Evolutionary conservation across 92 coral and sea anemone species (phyloP).

Genomic region (Galaxea fascicularis): DNA sequence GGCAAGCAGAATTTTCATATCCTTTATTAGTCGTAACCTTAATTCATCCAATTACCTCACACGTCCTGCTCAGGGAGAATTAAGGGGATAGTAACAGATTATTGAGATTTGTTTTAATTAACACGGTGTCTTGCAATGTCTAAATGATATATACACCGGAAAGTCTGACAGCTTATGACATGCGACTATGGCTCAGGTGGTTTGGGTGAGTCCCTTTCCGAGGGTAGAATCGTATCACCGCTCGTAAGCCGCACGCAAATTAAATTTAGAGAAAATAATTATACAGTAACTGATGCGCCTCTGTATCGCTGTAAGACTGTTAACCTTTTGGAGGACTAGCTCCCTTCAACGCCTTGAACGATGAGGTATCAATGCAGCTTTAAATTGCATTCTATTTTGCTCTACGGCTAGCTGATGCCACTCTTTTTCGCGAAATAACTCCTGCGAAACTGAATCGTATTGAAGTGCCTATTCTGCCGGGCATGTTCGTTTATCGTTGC

Average conservation of each 20-base stretch:
- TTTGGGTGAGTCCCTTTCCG: neutral
- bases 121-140: neutral
- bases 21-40: neutral
- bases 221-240: neutral
- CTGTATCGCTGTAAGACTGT: neutral
- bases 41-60: neutral
- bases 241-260: neutral
- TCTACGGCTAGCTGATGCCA: too few relatives aligned
- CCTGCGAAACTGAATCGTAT: too few relatives aligned
- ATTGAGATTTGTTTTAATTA: neutral
- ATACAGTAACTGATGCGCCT: neutral
- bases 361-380: too few relatives aligned
- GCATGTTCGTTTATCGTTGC: too few relatives aligned
- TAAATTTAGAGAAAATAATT: too few relatives aligned
- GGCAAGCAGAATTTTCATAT: neutral
- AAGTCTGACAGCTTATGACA: neutral
- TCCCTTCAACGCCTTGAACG: neutral
- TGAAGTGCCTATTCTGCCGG: too few relatives aligned
- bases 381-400: too few relatives aligned
- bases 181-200: neutral
- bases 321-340: neutral
- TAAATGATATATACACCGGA: neutral
- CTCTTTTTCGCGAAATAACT: too few relatives aligned
- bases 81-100: neutral
- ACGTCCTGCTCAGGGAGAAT: conserved; percentile 7